These are phyloP conservation scores for Tretioscincus oriximinensis DNA, from an alignment of 2,113 vertebrate genomes.

Conservation along the genomic window DNA sequence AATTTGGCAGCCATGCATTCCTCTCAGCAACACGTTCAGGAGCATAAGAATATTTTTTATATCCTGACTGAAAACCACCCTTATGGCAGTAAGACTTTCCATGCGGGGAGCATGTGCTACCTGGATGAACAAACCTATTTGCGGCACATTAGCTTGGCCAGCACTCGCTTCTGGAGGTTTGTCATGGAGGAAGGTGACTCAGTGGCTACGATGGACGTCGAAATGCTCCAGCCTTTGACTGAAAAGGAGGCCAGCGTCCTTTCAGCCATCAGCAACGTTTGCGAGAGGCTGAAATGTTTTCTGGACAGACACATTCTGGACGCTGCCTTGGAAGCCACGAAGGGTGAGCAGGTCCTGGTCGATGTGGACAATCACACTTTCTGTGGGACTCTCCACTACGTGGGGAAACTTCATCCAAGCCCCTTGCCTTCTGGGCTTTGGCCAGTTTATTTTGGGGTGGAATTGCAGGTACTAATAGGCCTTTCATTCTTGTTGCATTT, in stretches of 20 bases:
- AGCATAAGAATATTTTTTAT: constrained; percentile 60
- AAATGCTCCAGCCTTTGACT: constrained; percentile 47
- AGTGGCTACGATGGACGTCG: fast-evolving
- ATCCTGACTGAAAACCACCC: constrained; percentile 65
- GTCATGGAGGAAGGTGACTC: fast-evolving
- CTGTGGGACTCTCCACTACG: constrained; percentile 71
- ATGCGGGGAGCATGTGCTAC: constrained; percentile 68
- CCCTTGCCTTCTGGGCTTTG: constrained; percentile 1
- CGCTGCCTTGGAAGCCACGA: constrained; percentile 43
- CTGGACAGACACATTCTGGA: constrained; percentile 50
- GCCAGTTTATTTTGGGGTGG: constrained; percentile 75
- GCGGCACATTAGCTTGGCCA: not conserved
- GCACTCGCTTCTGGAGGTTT: constrained; percentile 44
- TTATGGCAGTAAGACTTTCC: constrained; percentile 14
- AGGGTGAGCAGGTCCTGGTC: constrained; percentile 57
- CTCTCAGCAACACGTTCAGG: not conserved
- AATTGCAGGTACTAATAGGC: constrained; percentile 75
- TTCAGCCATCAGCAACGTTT: constrained; percentile 49
- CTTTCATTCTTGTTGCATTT: no score
- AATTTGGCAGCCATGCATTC: not conserved
- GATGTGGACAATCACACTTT: constrained; percentile 49
- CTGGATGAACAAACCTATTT: constrained; percentile 35
- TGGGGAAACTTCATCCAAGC: constrained; percentile 58
- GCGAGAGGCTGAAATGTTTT: constrained; percentile 68
- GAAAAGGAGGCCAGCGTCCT: constrained; percentile 62